phyloP scores from a whole-genome alignment of 35 echinoderm and acorn worm species.

The Hemicentrotus pulcherrimus region DNA sequence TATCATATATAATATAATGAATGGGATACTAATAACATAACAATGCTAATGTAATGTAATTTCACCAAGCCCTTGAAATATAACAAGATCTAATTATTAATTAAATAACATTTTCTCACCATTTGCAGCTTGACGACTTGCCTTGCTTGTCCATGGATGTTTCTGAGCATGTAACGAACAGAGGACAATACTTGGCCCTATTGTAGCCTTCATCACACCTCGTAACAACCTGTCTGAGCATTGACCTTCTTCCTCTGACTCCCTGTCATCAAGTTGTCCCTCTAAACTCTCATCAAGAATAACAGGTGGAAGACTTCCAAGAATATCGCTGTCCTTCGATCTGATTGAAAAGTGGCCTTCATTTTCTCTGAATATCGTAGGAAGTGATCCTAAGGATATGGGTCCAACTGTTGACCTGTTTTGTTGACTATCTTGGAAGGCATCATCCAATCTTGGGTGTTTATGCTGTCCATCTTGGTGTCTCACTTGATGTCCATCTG shows the following conservation, averaged over 20 bases:
- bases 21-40: too few species aligned
- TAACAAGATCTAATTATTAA: background rate
- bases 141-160: conserved; percentile 57
- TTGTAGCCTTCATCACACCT: background rate
- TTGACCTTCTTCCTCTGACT: background rate
- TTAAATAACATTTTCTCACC: conserved; percentile 36
- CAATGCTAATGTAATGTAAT: too few species aligned
- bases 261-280: background rate
- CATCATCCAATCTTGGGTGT: background rate
- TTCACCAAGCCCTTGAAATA: background rate
- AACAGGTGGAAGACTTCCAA: background rate
- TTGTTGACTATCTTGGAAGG: background rate
- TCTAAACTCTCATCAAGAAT: background rate
- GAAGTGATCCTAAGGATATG: background rate
- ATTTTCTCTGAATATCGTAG: background rate
- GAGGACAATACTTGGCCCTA: conserved; percentile 36
- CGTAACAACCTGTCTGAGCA: conserved; percentile 6
- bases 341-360: conserved; percentile 27
- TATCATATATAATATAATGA: background rate
- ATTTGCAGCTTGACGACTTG: conserved; percentile 26
- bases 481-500: background rate
- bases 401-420: background rate
- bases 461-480: background rate
- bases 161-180: conserved; percentile 46
- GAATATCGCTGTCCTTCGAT: background rate